Conservation (phyloP, 1,140 invertebrate genomes). For the Drosophila asahinai region DNA sequence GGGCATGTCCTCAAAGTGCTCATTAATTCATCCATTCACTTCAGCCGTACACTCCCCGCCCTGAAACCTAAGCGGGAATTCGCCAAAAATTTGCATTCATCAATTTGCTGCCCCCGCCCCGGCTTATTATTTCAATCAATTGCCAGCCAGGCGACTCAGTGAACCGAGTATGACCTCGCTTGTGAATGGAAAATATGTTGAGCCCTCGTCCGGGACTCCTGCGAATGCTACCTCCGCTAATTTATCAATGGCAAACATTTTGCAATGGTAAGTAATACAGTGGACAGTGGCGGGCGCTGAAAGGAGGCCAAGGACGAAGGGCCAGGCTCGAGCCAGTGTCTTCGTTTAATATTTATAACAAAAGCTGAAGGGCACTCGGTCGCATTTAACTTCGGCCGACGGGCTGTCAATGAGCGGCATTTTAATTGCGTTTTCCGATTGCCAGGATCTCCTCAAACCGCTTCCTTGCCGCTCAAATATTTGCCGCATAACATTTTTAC, state of each 20-base stretch:
- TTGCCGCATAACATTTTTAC: constrained; percentile 57
- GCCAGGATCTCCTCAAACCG: constrained; percentile 17
- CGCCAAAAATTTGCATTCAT: constrained; percentile 37
- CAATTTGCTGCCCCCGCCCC: constrained; percentile 30
- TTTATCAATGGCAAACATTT: constrained; percentile 49
- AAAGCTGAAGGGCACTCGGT: constrained; percentile 53
- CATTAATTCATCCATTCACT: constrained; percentile 69
- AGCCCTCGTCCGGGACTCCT: neutral
- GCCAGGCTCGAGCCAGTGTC: constrained; percentile 42
- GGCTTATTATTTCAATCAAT: constrained; percentile 48
- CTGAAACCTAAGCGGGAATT: constrained; percentile 18
- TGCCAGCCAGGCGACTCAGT: constrained; percentile 9
- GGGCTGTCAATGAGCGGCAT: constrained; percentile 34
- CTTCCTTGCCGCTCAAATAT: constrained; percentile 44
- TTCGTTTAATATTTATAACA: constrained; percentile 76
- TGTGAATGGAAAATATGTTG: constrained; percentile 38
- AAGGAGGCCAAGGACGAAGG: constrained; percentile 59
- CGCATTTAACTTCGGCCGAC: constrained; percentile 55
- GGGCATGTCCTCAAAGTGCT: constrained; percentile 52
- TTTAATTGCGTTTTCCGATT: constrained; percentile 66
- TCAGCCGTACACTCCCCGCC: too few species aligned
- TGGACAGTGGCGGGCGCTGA: constrained; percentile 9
- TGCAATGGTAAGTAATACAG: constrained; percentile 24
- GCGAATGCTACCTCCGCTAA: constrained; percentile 26
- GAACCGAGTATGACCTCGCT: constrained; percentile 27